phyloP scores from a whole-genome alignment of 2,797 vertebrate species.

The Discoglossus pictus region DNA sequence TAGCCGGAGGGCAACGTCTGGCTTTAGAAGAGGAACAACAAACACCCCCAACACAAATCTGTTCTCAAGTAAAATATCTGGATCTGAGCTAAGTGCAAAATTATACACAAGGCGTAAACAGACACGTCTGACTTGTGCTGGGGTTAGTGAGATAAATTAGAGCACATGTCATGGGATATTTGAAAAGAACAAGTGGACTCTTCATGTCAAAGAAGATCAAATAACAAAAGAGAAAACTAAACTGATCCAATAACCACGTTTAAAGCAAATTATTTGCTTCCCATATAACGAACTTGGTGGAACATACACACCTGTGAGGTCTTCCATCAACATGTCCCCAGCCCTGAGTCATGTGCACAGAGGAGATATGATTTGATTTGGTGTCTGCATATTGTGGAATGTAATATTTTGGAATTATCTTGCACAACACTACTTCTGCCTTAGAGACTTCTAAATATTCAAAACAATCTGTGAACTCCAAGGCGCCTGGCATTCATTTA shows the following conservation, averaged over 20 bases:
- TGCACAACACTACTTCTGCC: no score
- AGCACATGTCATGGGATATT: not conserved
- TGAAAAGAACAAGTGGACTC: not conserved
- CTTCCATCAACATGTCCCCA: not conserved
- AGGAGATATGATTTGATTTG: no score
- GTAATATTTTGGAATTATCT: no score
- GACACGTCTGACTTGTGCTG: not conserved
- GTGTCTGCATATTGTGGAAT: no score
- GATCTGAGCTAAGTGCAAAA: no score
- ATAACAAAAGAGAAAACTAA: not conserved
- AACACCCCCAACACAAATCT: no score
- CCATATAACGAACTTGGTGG: not conserved
- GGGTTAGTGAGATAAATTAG: conserved; percentile 3
- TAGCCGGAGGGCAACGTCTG: conserved; percentile 16
- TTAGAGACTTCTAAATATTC: not conserved
- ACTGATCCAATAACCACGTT: not conserved
- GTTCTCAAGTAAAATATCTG: no score
- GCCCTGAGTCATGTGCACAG: no score
- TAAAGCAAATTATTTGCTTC: not conserved
- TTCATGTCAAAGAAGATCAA: conserved; percentile 7
- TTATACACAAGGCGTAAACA: no score
- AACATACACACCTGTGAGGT: not conserved
- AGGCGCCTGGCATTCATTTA: not conserved
- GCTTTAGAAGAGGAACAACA: not conserved
- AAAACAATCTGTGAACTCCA: conserved; percentile 2